Conservation (phyloP, 35 echinoderm and acorn worm genomes). For the Lytechinus variegatus region DNA sequence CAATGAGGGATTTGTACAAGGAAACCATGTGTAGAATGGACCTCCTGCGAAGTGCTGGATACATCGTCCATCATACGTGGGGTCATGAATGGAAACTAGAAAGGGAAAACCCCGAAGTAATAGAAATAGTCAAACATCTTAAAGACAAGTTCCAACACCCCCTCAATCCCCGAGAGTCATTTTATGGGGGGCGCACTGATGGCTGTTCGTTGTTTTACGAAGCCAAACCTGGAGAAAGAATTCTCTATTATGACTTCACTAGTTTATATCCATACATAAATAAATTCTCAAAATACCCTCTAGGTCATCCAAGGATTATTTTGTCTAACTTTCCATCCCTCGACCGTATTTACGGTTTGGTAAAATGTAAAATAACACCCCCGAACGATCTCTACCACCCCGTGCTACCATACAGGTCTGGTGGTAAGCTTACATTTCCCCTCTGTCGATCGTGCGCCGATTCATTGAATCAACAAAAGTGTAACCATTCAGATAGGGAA, state of each 20-base stretch:
- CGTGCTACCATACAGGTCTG: neutral
- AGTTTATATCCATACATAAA: constrained; percentile 63
- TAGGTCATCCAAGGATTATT: constrained; percentile 30
- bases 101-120: neutral
- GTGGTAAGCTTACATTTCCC: constrained; percentile 41
- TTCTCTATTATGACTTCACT: neutral
- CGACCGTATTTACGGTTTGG: constrained; percentile 22
- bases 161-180: neutral
- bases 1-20: constrained; percentile 18
- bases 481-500: neutral
- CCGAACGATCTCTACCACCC: constrained; percentile 4
- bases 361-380: constrained; percentile 50
- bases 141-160: neutral
- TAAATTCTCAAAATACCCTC: constrained; percentile 49
- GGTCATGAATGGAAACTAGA: constrained; percentile 16
- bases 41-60: neutral
- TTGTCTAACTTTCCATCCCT: neutral
- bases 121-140: neutral
- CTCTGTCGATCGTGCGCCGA: constrained; percentile 53
- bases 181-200: neutral
- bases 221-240: constrained; percentile 21
- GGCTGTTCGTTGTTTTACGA: constrained; percentile 14
- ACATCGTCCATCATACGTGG: constrained; percentile 15
- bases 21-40: neutral
- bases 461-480: constrained; percentile 23